Base-by-base conservation (phyloP, 2,888 invertebrate genomes). In the Conops quadrifasciatus region DNA sequence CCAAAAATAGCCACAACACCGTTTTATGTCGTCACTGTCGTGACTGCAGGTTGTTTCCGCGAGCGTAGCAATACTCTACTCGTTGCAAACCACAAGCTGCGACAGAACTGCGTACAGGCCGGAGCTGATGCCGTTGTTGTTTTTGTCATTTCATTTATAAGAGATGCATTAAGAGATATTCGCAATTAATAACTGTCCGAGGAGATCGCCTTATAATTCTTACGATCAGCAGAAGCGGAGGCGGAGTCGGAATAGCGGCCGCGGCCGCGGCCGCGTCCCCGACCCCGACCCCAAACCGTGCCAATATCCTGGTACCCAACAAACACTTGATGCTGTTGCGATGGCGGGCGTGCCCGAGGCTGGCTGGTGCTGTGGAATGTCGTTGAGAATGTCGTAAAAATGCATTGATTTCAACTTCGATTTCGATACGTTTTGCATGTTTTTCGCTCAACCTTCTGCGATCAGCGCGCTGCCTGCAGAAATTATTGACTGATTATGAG, bases 101-200 rank as follows among this genome's bases (percentile, higher is more conserved):
- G 24, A 24, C 58, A 26, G 26, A 58, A 36, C n/a, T n/a, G n/a
- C n/a, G n/a, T n/a, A n/a, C n/a, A 24, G 11, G 21, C 21, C 2
- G 19, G 19, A n/a, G 53, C n/a, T 51, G 53, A 21, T 53, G 53
- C 2, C 24, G 58, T 28, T 28, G 26, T 58, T 56, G 58, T 56
- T 26, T 30, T 67, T 67, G 67, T 67, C 67, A 58, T 67, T 58
- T 67, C 67, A 58, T 67, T 58, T 67, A 45, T 62, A 49, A 68
- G 51, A 60, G 49, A 60, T 68, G 68, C 68, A 68, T 68, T 68
- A 68, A 68, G 24, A 60, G 62, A 62, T 68, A 62, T 43, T 51
- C 60, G 68, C 68, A 68, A 68, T 68, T 68, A 68, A 68, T 68
- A 68, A 68, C 68, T 68, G 68, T 68, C 68, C 24, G 30, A 62